These are phyloP conservation scores for Apostichopus californicus DNA, from an alignment of 35 echinoderm and acorn worm species.

Conservation along the genomic window DNA sequence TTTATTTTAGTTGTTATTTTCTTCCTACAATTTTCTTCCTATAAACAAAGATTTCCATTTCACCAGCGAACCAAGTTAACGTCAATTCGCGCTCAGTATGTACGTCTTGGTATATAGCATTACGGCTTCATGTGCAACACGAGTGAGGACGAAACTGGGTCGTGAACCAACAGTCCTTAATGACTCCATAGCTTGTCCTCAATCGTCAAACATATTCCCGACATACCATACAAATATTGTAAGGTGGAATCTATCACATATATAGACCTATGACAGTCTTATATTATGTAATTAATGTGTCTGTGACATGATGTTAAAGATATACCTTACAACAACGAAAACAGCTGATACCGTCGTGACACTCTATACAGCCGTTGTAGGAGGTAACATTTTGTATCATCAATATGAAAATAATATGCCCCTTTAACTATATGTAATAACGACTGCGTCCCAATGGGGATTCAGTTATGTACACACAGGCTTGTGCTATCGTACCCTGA, in stretches of 20 bases:
- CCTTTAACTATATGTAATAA: slow-evolving; percentile 4
- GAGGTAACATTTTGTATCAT: background rate
- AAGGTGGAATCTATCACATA: background rate
- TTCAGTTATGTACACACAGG: background rate
- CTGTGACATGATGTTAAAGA: background rate
- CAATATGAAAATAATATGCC: background rate
- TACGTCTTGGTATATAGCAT: too few relatives aligned
- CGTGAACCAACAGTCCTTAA: too few relatives aligned
- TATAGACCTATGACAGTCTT: background rate
- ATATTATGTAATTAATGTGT: background rate
- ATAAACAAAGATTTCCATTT: too few relatives aligned
- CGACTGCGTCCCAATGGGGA: background rate
- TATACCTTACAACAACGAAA: background rate
- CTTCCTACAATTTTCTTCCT: too few relatives aligned
- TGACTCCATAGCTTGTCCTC: too few relatives aligned
- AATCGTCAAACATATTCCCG: too few relatives aligned
- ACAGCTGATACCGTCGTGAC: background rate
- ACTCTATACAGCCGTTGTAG: background rate
- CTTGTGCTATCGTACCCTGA: slow-evolving; percentile 18
- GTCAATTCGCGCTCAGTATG: too few relatives aligned
- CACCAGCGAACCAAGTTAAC: too few relatives aligned
- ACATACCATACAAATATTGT: background rate
- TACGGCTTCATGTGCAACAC: too few relatives aligned
- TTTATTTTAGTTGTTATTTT: too few relatives aligned
- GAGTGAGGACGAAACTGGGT: too few relatives aligned